Evolutionary conservation across 2,797 vertebrate species (phyloP), one percentile per base, ranked within the genome.

Genomic region (Sardinella longiceps): DNA sequence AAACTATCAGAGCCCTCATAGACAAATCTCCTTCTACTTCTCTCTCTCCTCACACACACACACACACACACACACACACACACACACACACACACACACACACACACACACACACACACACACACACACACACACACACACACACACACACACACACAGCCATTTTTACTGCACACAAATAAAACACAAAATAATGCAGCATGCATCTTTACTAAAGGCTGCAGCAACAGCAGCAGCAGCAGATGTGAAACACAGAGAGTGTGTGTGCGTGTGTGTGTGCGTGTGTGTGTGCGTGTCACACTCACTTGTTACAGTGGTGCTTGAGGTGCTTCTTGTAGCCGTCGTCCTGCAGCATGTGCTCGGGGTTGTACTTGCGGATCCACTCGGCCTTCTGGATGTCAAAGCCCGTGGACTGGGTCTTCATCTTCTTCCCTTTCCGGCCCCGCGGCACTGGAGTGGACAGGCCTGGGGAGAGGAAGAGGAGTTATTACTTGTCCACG

Each of bases 341-440:
- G 84, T 99, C 98, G 23, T 99, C 98, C 92, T 99, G 98, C 87
- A 99, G 95, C 80, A 99, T 96, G 93, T 99, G 98, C 87, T 99
- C 98, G 3, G 98, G 98, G 91, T 99, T 99, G 89, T 99, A 97
- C 83, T 99, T 99, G 89, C 98, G 93, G 81, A 99, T 96, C 98
- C 98, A 99, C 89, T 99, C 98, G 2, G 98, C 98, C 92, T 99
- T 99, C 90, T 99, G 98, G 92, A 99, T 99, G 93, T 99, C 98
- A 90, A 99, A 99, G 45, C 97, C 96, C 89, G 97, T 99, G n/a
- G 97, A 95, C 81, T 99, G 98, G 25, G 93, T 97, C 93, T 99
- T 99, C 90, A 99, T 97, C 93, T 99, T 99, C 92, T 99, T 99
- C 2, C 98, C 98, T 92, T 99, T 99, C 86, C 98, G 94, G 86